Evolutionary conservation across 2,888 invertebrate genomes (phyloP), one percentile per base, ranked within the genome.

Genomic region (Drosophila neotestacea): DNA sequence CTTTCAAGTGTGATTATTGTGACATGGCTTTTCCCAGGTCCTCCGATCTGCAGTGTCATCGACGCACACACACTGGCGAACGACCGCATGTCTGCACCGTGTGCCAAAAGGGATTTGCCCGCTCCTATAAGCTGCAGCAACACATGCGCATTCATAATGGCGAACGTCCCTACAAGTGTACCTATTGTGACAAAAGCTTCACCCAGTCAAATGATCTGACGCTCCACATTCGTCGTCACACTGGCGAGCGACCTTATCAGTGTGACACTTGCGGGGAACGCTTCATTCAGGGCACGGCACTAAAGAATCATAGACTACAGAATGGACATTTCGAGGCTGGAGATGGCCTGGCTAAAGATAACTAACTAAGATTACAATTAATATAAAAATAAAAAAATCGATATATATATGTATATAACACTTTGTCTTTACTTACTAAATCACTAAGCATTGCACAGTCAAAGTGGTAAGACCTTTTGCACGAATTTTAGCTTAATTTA

Each of bases 151-250:
- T 94, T 27, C 93, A 92, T 75, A 92, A 91, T 0, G 95, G 95
- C 0, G 93, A 93, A 48, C 92, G 94, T 34, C 95, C 95, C 0
- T 94, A 94, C 90, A 94, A 94, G 81, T 95, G 95, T 77, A 93
- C 94, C 3, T 94, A 91, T 51, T 93, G 93, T 58, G 92, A 92
- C 28, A 92, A 92, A 67, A 91, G 92, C 30, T 96, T 96, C 90
- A 95, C 95, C 0, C 96, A 96, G 90, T 95, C 95, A 55, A 95
- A 96, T 90, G 95, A 96, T 85, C 92, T 96, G 52, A 95, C 95
- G 0, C 89, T 96, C 13, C 96, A 96, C 88, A 94, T 95, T 81
- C 93, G 95, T 0, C 93, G 95, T 0, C 96, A 96, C 86, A 96
- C 96, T 0, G 96, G 95, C 47, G 94, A 94, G 80, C 94, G 94